Base-by-base conservation (phyloP, 1,140 invertebrate species). In the Muscidifurax raptorellus region DNA sequence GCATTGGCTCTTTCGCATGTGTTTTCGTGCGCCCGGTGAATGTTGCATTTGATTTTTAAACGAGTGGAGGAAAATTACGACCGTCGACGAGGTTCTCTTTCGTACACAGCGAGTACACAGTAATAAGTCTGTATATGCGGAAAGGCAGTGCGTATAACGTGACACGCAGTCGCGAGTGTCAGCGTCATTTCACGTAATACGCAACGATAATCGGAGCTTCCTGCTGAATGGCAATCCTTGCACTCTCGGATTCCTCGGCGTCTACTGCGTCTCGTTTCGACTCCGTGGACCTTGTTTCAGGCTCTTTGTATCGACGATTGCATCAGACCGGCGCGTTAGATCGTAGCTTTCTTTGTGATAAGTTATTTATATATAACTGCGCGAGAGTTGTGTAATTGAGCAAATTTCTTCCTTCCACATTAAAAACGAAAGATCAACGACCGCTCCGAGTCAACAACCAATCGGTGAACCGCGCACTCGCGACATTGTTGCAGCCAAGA, bases 121-220 rank as follows among this genome's bases (percentile, higher is more conserved):
- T 40, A 40, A 40, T 40, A 40, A 40, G 36, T 40, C 7, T 40
- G 36, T 40, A 10, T 40, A 10, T 40, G 10, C 0, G 7, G 36
- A 10, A 40, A 40, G 7, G 36, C 36, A 36, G 36, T n/a, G n/a
- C n/a, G n/a, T n/a, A n/a, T n/a, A n/a, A n/a, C n/a, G n/a, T 40
- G 36, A 40, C 36, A 10, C 36, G 36, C 36, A 40, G 36, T 10
- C 36, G 36, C 36, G 36, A 40, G 47, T 52, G 18, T 52, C 47
- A 13, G 3, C 79, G 15, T 81, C 69, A 52, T 52, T 71, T 81
- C 36, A 25, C 10, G 13, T n/a, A 47, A 69, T 75, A 32, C 32
- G 18, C 71, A 27, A 32, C 25, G n/a, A 76, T 36, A 25, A 36
- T 76, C 52, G 71, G 15, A 32, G 32, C 47, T 82, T 82, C 80